Conservation (phyloP, 2,888 invertebrate species). For the Hoplodrina blanda region DNA sequence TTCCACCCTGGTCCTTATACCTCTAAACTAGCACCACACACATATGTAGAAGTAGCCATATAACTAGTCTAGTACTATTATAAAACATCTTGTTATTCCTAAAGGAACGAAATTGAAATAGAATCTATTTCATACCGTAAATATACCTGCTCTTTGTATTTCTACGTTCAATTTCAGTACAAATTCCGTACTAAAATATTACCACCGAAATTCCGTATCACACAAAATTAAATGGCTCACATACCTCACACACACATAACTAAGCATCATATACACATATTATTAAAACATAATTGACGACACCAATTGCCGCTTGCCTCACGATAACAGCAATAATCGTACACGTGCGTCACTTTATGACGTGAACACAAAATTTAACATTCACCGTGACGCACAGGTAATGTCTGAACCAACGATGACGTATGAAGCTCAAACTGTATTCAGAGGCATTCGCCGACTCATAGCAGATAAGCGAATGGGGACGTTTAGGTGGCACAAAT, state of each 20-base stretch:
- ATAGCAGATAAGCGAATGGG: slow-evolving; percentile 82
- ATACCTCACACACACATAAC: not conserved
- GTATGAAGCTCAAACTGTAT: slow-evolving; percentile 76
- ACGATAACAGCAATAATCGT: slow-evolving; percentile 53
- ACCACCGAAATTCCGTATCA: slow-evolving; percentile 19
- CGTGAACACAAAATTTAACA: slow-evolving; percentile 59
- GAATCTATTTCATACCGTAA: not conserved
- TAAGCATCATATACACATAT: slow-evolving; percentile 29
- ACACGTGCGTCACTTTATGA: slow-evolving; percentile 41
- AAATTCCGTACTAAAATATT: not conserved
- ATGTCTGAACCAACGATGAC: slow-evolving; percentile 77
- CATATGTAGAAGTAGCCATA: too few species aligned
- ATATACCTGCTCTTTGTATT: not conserved
- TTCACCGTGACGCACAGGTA: slow-evolving; percentile 72
- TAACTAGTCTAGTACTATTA: too few species aligned
- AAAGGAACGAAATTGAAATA: too few species aligned
- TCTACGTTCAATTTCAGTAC: not conserved
- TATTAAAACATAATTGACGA: slow-evolving; percentile 49
- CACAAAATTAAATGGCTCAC: slow-evolving; percentile 29
- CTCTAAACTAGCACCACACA: too few species aligned
- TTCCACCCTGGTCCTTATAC: too few species aligned
- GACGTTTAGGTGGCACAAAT: slow-evolving; percentile 58
- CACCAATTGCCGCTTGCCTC: slow-evolving; percentile 40
- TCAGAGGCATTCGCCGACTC: slow-evolving; percentile 79
- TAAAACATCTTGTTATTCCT: too few species aligned